Percentiles rank a stretch among this genome's conserved stretches.
Conservation (phyloP, 2,888 invertebrate genomes). For the Mycalesis mineus region DNA sequence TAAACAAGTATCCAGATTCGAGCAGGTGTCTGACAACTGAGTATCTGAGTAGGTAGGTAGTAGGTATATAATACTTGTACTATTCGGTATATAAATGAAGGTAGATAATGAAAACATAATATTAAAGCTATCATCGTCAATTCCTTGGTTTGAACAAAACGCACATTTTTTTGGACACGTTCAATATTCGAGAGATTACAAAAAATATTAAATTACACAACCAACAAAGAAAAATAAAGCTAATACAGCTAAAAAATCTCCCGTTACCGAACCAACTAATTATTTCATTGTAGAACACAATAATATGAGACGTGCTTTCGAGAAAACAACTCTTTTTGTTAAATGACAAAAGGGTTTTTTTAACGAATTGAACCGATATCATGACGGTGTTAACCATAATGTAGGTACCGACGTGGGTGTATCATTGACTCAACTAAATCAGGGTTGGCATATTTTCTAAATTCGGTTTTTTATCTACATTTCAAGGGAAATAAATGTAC, state of each 20-base stretch:
- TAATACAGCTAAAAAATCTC: constrained; percentile 56
- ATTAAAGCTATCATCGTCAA: constrained; percentile 35
- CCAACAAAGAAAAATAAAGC: constrained; percentile 60
- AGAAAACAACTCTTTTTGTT: constrained; percentile 71
- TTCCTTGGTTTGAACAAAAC: constrained; percentile 49
- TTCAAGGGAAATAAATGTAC: background rate
- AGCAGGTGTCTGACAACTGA: too few relatives aligned
- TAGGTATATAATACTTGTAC: too few relatives aligned
- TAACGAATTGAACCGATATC: constrained; percentile 54
- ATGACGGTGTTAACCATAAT: constrained; percentile 43
- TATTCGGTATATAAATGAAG: too few relatives aligned
- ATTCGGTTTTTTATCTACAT: background rate
- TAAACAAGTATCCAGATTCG: too few relatives aligned
- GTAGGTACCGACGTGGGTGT: constrained; percentile 36
- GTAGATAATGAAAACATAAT: background rate
- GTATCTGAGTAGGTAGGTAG: too few relatives aligned
- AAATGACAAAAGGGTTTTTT: constrained; percentile 60
- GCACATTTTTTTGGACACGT: constrained; percentile 51
- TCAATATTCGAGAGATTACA: constrained; percentile 55
- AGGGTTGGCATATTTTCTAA: constrained; percentile 6
- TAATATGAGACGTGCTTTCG: constrained; percentile 62
- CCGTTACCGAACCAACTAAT: constrained; percentile 72
- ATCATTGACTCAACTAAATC: constrained; percentile 45
- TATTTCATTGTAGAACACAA: constrained; percentile 69
- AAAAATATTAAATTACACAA: constrained; percentile 75